Conservation (phyloP, 2,113 vertebrate genomes). For the Cyprinus carpio region DNA sequence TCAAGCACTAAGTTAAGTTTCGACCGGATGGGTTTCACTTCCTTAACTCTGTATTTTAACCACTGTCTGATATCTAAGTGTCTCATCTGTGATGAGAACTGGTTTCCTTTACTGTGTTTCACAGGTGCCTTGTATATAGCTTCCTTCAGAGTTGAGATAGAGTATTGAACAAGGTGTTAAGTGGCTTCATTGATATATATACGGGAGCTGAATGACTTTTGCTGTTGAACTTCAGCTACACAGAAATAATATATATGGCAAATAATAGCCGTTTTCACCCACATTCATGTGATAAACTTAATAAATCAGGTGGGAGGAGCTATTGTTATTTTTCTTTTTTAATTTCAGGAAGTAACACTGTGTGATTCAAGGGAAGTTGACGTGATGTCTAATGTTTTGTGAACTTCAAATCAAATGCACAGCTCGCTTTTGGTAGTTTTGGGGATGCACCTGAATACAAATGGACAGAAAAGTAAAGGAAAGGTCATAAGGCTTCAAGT, state of each 20-base stretch:
- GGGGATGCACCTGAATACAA: not conserved
- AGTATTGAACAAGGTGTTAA: not conserved
- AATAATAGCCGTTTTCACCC: not conserved
- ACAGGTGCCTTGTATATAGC: not conserved
- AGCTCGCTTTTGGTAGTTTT: not conserved
- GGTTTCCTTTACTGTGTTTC: not conserved
- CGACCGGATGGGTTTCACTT: constrained; percentile 19
- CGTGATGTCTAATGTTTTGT: not conserved
- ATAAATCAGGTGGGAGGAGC: not conserved
- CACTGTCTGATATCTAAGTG: not conserved
- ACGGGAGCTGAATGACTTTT: not conserved
- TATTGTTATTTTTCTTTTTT: not conserved
- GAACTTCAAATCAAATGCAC: not conserved
- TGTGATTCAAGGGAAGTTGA: not conserved
- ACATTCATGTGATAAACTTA: not conserved
- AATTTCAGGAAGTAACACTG: not conserved
- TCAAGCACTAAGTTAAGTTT: not conserved
- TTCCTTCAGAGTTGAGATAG: not conserved
- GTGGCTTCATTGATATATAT: not conserved
- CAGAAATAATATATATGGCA: not conserved
- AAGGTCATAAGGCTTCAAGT: not conserved
- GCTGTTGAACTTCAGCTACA: not conserved
- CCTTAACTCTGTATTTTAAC: not conserved
- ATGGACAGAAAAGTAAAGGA: not conserved
- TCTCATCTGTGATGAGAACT: not conserved